Percentiles rank a stretch among this genome's conserved stretches.
Conservation (phyloP, 2,888 invertebrate species). For the Lepidonotus clava region DNA sequence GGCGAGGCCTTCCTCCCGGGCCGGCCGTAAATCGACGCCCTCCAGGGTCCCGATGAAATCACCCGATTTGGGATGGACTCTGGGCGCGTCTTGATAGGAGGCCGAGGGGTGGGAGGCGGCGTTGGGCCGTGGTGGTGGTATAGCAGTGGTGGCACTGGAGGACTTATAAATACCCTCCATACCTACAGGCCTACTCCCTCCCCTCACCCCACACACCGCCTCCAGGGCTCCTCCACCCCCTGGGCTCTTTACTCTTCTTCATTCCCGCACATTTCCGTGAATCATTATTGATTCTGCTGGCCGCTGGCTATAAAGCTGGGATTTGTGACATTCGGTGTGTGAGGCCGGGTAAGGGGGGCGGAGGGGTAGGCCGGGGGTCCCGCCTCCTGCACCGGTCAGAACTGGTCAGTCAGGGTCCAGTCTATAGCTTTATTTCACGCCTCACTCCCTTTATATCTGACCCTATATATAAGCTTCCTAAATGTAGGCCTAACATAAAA, state of each 20-base stretch:
- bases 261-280: not conserved
- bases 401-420: too few relatives aligned
- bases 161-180: too few relatives aligned
- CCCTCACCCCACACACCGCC: not conserved
- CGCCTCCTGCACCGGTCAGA: too few relatives aligned
- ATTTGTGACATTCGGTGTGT: constrained; percentile 42
- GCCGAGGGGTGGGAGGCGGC: not conserved
- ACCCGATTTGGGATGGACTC: constrained; percentile 37
- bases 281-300: constrained; percentile 36
- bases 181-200: too few relatives aligned
- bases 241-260: constrained; percentile 40
- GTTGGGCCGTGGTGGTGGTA: not conserved
- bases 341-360: not conserved
- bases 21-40: constrained; percentile 23
- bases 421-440: not conserved
- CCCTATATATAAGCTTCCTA: too few relatives aligned
- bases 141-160: too few relatives aligned
- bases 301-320: not conserved
- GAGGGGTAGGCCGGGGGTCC: not conserved
- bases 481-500: too few relatives aligned
- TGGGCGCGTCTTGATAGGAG: constrained; percentile 5
- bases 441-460: too few relatives aligned
- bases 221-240: not conserved
- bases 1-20: not conserved
- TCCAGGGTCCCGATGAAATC: constrained; percentile 29